Conservation (phyloP, 1,140 invertebrate genomes). For the Ceratina calcarata region DNA sequence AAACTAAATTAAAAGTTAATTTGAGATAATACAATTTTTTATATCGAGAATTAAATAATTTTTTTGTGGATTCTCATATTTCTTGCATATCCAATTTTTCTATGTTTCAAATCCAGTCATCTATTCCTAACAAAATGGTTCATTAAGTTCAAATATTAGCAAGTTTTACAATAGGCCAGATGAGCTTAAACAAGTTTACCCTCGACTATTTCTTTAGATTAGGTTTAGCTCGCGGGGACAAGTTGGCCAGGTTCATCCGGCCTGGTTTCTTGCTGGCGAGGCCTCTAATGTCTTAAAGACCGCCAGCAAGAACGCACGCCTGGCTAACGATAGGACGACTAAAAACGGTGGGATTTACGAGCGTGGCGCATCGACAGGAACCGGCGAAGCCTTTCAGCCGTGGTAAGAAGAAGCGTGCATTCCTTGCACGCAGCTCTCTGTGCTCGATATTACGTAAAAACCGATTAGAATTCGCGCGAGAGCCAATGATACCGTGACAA, state of each 20-base stretch:
- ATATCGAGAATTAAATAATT: too few relatives aligned
- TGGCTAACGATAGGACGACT: conserved; percentile 16
- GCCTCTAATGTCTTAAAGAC: neutral
- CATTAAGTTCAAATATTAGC: too few relatives aligned
- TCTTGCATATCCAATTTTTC: too few relatives aligned
- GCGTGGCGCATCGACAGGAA: conserved; percentile 5
- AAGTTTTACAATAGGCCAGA: too few relatives aligned
- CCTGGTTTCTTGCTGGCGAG: neutral
- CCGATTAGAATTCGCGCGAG: conserved; percentile 53
- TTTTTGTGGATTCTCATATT: too few relatives aligned
- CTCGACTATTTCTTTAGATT: too few relatives aligned
- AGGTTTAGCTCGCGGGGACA: too few relatives aligned
- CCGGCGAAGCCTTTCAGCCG: conserved; percentile 8
- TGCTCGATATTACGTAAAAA: conserved; percentile 40
- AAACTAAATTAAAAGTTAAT: too few relatives aligned
- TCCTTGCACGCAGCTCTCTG: conserved; percentile 36
- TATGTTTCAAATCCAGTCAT: too few relatives aligned
- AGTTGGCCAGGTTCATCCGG: neutral
- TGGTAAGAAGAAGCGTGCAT: conserved; percentile 32
- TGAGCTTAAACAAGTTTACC: too few relatives aligned
- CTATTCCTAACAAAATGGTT: too few relatives aligned
- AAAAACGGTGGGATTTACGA: conserved; percentile 18
- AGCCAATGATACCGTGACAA: conserved; percentile 12
- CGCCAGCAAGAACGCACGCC: neutral
- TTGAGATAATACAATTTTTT: too few relatives aligned